Evolutionary conservation across 2,113 vertebrate genomes (phyloP).

Genomic region (Corythornis madagascariensis): DNA sequence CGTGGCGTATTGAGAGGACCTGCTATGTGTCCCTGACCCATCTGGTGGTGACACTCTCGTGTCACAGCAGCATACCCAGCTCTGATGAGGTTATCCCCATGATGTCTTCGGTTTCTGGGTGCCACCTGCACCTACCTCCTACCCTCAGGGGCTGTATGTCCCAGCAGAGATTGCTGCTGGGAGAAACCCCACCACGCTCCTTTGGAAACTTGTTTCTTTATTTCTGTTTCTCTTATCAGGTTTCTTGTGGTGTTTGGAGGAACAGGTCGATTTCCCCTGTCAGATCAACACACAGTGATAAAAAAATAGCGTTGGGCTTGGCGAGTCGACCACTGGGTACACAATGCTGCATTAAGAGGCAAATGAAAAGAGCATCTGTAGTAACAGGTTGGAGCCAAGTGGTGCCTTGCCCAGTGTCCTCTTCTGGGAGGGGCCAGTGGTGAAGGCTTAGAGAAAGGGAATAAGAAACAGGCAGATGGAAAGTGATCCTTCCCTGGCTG

Average conservation of each 20-base stretch:
- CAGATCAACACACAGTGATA: background rate
- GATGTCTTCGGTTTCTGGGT: background rate
- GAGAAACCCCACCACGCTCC: accelerated
- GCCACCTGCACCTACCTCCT: background rate
- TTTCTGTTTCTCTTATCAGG: background rate
- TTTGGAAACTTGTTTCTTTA: background rate
- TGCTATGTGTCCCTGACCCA: background rate
- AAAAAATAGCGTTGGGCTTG: background rate
- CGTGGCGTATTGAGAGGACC: accelerated
- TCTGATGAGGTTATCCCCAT: accelerated
- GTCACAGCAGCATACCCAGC: background rate
- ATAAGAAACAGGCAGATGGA: background rate
- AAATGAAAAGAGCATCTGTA: background rate
- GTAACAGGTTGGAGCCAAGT: background rate
- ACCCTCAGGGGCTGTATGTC: accelerated
- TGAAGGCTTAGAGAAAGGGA: background rate
- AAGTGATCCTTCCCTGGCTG: background rate
- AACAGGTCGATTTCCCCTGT: background rate
- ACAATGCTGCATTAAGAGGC: background rate
- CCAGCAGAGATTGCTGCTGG: background rate
- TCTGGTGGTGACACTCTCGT: accelerated
- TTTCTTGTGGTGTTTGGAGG: background rate
- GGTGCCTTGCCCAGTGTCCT: background rate
- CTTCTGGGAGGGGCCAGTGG: background rate
- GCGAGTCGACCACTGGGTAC: background rate